Evolutionary conservation across 2,113 vertebrate species (phyloP).

Genomic region (Oryctolagus cuniculus): mOryCun1.1 NC_091439.1:139043501-139044000

Average conservation of each 20-base stretch:
- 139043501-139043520: too few species aligned
- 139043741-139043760: background rate
- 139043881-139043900: constrained; percentile 13
- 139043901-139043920: background rate
- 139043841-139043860: background rate
- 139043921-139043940: background rate
- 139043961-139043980: background rate
- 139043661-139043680: background rate
- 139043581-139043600: too few species aligned
- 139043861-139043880: background rate
- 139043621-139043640: background rate
- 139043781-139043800: background rate
- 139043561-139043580: too few species aligned
- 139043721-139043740: background rate
- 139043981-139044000: background rate
- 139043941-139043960: background rate
- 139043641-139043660: background rate
- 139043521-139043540: too few species aligned
- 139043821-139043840: constrained; percentile 13
- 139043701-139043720: background rate
- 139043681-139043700: background rate
- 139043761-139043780: constrained; percentile 12
- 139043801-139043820: background rate
- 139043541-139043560: too few species aligned
- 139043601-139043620: too few species aligned